Base-by-base conservation (phyloP, 2,888 invertebrate species). In the Sinodicranocentrus sp. region DNA sequence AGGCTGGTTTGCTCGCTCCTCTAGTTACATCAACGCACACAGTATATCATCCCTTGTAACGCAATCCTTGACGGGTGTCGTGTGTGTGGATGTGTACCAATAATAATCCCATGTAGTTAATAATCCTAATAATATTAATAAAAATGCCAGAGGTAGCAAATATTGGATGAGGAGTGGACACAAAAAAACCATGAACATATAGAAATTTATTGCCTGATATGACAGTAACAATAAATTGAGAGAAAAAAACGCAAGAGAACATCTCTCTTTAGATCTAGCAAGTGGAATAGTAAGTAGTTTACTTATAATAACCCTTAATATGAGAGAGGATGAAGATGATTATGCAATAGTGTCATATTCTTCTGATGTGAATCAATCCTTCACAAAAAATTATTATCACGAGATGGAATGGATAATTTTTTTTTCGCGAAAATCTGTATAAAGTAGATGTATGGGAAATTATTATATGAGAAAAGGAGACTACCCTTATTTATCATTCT, bases 291-390 rank as follows among this genome's bases (percentile, higher is more conserved):
- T 52, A 19, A 52, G 52, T 59, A 19, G 59, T 59, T 59, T 48
- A 48, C 33, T 52, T 52, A 52, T 52, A 52, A 52, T 52, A 52
- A 52, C 52, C 17, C 19, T 8, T 52, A 52, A 52, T 48, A 48
- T 48, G n/a, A n/a, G n/a, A n/a, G 57, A 3, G 23, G 3, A 61
- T 13, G 26, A 19, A 15, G 57, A 63, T 33, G 63, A 63, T 63
- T 28, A 28, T 28, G 33, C 33, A 63, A 63, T 17, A 25, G 2
- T 57, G 57, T 25, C 57, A 25, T 33, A 33, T 48, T 48, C n/a
- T 48, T 59, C 8, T 23, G 59, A 63, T 63, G 63, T 19, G 63
- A 63, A 63, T 63, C 63, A 63, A 63, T 63, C n/a, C 57, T 52
- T 63, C 63, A 17, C 63, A 63, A 63, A 63, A 63, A 57, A 57